Conservation (phyloP, 2,888 invertebrate species). For the Allophyes oxyacanthae region DNA sequence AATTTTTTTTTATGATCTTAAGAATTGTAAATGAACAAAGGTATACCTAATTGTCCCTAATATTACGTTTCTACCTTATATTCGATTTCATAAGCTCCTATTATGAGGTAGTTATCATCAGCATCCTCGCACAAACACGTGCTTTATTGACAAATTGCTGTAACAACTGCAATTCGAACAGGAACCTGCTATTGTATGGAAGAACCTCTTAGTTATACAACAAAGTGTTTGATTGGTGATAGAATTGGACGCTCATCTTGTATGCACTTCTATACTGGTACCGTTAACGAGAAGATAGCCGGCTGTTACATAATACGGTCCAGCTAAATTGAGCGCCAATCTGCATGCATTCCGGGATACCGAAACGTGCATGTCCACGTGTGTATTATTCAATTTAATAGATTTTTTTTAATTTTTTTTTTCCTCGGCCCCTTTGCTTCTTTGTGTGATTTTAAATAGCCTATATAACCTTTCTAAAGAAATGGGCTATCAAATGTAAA, state of each 20-base stretch:
- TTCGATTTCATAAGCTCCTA: too few relatives aligned
- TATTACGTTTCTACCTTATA: too few relatives aligned
- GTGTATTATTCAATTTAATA: slow-evolving; percentile 41
- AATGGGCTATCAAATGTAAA: too few relatives aligned
- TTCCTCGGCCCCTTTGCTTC: too few relatives aligned
- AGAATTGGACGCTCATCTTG: slow-evolving; percentile 22
- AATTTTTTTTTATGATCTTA: too few relatives aligned
- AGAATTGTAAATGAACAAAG: too few relatives aligned
- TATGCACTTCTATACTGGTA: slow-evolving; percentile 22
- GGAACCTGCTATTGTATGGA: slow-evolving; percentile 16
- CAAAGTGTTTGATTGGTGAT: slow-evolving; percentile 23
- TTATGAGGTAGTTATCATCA: too few relatives aligned
- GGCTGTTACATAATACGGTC: slow-evolving; percentile 24
- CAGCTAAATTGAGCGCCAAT: slow-evolving; percentile 28
- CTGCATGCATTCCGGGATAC: slow-evolving; percentile 31
- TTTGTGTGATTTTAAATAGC: too few relatives aligned
- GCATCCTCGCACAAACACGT: background rate
- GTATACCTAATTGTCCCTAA: too few relatives aligned
- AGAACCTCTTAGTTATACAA: slow-evolving; percentile 15
- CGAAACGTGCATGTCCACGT: slow-evolving; percentile 12
- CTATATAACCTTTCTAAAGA: too few relatives aligned
- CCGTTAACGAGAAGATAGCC: slow-evolving; percentile 31
- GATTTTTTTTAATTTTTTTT: too few relatives aligned
- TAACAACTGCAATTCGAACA: background rate
- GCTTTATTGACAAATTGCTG: background rate